Base-by-base conservation (phyloP, 1,140 invertebrate species). In the Octopus sinensis region DNA sequence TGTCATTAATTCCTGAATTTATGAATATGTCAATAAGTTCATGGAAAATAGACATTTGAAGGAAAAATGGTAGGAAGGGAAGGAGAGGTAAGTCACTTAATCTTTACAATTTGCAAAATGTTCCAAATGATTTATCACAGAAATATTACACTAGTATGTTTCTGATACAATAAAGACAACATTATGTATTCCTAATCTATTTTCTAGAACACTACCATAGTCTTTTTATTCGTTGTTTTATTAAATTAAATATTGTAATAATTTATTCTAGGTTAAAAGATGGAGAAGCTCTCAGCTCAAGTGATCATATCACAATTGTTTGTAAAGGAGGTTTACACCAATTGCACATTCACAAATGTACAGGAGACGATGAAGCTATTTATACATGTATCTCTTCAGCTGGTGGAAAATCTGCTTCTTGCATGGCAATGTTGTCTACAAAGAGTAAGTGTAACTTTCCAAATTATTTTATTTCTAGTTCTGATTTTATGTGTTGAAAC, bases 351-450 rank as follows among this genome's bases (percentile, higher is more conserved):
- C 76, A 56, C 4, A 76, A 79, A 62, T 82, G 86, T 53, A 81
- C 79, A 10, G 81, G 81, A 54, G 77, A 79, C 10, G 86, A 88
- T 76, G 83, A 85, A 71, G 87, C 86, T 12, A 82, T 87, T n/a
- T 88, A 87, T 81, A 84, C 81, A 17, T 86, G 82, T 56, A 85
- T 79, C 12, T 85, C 84, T 13, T 82, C 82, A 51, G 83, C 85
- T 51, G 12, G 78, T 43, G 86, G 84, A 79, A 86, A 86, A n/a
- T 82, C 84, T 17, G 84, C 84, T 68, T 81, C 85, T 53, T 85
- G 84, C 81, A 78, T 80, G 23, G 87, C 86, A n/a, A 81, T 81
- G 52, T 82, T 87, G 12, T 81, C 56, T 53, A 83, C 86, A 54
- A 76, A 83, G 84, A 82, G 83, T 84, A 80, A 76, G 75, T 56